Percentiles rank a stretch among this genome's conserved stretches.
These are phyloP conservation scores for Microplitis deprimator DNA, from an alignment of 2,888 invertebrate species.

Conservation along the genomic window DNA sequence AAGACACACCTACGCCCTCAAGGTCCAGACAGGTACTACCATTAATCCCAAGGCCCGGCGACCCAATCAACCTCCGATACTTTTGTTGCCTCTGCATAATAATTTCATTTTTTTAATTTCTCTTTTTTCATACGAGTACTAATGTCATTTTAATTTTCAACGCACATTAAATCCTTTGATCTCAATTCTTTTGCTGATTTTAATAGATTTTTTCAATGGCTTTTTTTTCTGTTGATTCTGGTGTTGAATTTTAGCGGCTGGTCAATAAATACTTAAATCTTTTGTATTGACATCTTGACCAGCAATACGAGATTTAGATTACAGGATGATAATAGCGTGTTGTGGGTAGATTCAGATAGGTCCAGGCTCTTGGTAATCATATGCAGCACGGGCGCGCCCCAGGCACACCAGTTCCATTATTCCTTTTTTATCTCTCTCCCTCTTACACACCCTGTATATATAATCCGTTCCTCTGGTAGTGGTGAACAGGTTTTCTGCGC, in stretches of 20 bases:
- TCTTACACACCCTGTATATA: conserved; percentile 28
- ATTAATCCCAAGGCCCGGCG: conserved; percentile 58
- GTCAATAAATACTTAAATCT: not conserved
- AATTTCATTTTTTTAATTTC: conserved; percentile 12
- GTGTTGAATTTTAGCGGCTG: not conserved
- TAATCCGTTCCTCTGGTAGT: conserved; percentile 10
- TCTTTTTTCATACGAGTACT: not conserved
- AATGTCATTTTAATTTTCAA: too few relatives aligned
- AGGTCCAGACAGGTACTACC: conserved; percentile 59
- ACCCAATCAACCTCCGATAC: conserved; percentile 42
- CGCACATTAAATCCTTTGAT: too few relatives aligned
- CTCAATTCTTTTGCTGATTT: not conserved
- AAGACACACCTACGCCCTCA: conserved; percentile 60
- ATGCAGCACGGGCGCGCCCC: conserved; percentile 55
- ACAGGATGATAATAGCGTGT: conserved; percentile 46
- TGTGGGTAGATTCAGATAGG: conserved; percentile 52
- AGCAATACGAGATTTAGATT: conserved; percentile 44
- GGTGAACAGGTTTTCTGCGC: conserved; percentile 35
- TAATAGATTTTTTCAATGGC: not conserved
- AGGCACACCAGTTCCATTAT: conserved; percentile 35
- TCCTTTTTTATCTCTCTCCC: conserved; percentile 29
- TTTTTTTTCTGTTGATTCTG: not conserved
- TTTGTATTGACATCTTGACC: not conserved
- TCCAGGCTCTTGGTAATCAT: conserved; percentile 47
- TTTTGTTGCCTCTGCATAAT: conserved; percentile 37